Percentiles rank a stretch among this genome's conserved stretches.
Evolutionary conservation across 2,888 invertebrate genomes (phyloP).

Genomic region (Acrobasis repandana): DNA sequence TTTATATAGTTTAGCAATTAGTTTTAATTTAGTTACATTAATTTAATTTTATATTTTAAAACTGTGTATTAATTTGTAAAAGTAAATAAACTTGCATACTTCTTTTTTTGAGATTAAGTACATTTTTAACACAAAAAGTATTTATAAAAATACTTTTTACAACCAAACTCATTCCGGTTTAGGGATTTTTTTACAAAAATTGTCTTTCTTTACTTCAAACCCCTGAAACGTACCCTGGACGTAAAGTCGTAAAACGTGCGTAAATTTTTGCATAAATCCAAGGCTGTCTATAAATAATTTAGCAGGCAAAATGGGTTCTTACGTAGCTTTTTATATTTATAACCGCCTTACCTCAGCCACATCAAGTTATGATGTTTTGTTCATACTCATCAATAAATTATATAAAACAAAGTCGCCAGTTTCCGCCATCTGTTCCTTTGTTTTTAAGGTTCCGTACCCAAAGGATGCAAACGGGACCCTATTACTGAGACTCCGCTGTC

Average conservation of each 20-base stretch:
- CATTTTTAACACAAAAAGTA: not conserved
- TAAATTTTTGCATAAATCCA: slow-evolving; percentile 22
- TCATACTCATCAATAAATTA: not conserved
- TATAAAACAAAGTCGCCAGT: too few species aligned
- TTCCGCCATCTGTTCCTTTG: too few species aligned
- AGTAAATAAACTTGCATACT: too few species aligned
- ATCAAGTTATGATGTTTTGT: slow-evolving; percentile 4
- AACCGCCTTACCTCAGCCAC: slow-evolving; percentile 3
- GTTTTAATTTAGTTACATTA: too few species aligned
- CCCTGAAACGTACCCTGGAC: slow-evolving; percentile 17
- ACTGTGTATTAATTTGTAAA: too few species aligned
- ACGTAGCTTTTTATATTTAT: slow-evolving; percentile 15
- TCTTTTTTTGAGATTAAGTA: too few species aligned
- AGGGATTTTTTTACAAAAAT: slow-evolving; percentile 13
- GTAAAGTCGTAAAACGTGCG: slow-evolving; percentile 22
- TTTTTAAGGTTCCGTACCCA: too few species aligned
- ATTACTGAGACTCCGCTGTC: too few species aligned
- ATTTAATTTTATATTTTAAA: too few species aligned
- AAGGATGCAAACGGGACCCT: too few species aligned
- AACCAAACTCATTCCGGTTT: slow-evolving; percentile 6
- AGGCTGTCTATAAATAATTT: slow-evolving; percentile 21
- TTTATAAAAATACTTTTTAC: not conserved
- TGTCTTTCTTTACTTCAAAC: slow-evolving; percentile 9
- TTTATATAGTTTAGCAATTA: too few species aligned
- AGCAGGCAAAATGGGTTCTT: slow-evolving; percentile 19